Evolutionary conservation across 2,888 invertebrate species (phyloP).

Genomic region (Drosophila aldrichi): DNA sequence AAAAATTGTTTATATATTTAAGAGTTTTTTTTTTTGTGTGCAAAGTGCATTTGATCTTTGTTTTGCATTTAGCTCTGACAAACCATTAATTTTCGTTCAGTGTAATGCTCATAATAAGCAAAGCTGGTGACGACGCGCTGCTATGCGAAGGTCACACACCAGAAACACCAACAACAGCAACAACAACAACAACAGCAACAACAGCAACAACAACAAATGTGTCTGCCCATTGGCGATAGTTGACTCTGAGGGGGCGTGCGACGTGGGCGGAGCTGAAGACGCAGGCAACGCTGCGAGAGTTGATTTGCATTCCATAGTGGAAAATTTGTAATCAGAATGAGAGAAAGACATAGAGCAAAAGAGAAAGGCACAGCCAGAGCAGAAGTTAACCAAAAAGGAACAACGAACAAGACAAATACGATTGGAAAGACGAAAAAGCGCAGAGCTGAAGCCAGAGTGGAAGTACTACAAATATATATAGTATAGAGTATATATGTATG

Average conservation of each 20-base stretch:
- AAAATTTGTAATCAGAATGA: slow-evolving; percentile 20
- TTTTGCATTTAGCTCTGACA: background rate
- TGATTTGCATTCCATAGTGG: slow-evolving; percentile 22
- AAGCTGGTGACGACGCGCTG: slow-evolving; percentile 69
- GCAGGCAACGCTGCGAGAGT: slow-evolving; percentile 24
- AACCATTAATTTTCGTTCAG: slow-evolving; percentile 21
- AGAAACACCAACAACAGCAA: slow-evolving; percentile 35
- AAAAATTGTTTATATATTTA: too few relatives aligned
- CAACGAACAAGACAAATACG: background rate
- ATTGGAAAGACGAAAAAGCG: background rate
- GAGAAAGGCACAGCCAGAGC: slow-evolving; percentile 19
- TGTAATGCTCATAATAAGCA: slow-evolving; percentile 63
- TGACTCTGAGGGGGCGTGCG: slow-evolving; percentile 17
- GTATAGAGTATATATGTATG: background rate
- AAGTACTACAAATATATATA: background rate
- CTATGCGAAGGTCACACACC: slow-evolving; percentile 74
- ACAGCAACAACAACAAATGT: too few relatives aligned
- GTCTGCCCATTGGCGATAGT: slow-evolving; percentile 48
- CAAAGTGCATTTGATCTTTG: background rate
- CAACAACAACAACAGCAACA: slow-evolving; percentile 19
- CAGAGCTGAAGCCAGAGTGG: background rate
- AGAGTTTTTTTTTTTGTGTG: rapidly evolving
- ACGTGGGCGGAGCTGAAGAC: slow-evolving; percentile 50
- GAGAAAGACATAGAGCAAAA: slow-evolving; percentile 16
- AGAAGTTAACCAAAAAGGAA: slow-evolving; percentile 4